Conservation (phyloP, 2,888 invertebrate genomes). For the Spisula solida region DNA sequence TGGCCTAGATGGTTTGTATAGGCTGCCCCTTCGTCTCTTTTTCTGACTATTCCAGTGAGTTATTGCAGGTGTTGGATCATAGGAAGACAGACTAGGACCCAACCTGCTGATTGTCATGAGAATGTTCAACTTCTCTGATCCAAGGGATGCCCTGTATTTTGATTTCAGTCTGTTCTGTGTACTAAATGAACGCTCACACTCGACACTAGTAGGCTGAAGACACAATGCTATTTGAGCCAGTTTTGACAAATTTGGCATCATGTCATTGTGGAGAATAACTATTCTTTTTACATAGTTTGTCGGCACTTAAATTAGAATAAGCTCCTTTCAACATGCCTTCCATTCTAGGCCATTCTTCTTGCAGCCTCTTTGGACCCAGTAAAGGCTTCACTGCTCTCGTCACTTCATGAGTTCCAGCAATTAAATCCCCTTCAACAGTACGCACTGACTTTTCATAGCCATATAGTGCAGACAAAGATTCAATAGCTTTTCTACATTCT, state of each 20-base stretch:
- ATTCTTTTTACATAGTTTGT: conserved; percentile 40
- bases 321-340: conserved; percentile 53
- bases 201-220: conserved; percentile 56
- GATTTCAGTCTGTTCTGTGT: conserved; percentile 53
- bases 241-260: conserved; percentile 37
- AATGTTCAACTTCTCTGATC: conserved; percentile 33
- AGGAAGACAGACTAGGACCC: not conserved
- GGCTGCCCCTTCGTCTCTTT: conserved; percentile 36
- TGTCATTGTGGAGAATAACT: conserved; percentile 31
- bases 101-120: conserved; percentile 33
- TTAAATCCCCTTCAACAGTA: conserved; percentile 42
- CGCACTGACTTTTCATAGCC: conserved; percentile 43
- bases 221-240: conserved; percentile 51
- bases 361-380: conserved; percentile 34
- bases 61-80: conserved; percentile 16
- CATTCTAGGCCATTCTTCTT: conserved; percentile 58
- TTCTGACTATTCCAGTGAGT: conserved; percentile 28
- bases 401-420: conserved; percentile 28
- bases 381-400: not conserved
- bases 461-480: conserved; percentile 36
- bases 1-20: conserved; percentile 15
- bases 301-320: not conserved
- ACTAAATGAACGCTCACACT: conserved; percentile 63
- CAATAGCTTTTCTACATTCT: conserved; percentile 35
- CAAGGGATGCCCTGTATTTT: conserved; percentile 42